Base-by-base conservation (phyloP, 2,113 vertebrate genomes). In the Rhadina sibilatrix region DNA sequence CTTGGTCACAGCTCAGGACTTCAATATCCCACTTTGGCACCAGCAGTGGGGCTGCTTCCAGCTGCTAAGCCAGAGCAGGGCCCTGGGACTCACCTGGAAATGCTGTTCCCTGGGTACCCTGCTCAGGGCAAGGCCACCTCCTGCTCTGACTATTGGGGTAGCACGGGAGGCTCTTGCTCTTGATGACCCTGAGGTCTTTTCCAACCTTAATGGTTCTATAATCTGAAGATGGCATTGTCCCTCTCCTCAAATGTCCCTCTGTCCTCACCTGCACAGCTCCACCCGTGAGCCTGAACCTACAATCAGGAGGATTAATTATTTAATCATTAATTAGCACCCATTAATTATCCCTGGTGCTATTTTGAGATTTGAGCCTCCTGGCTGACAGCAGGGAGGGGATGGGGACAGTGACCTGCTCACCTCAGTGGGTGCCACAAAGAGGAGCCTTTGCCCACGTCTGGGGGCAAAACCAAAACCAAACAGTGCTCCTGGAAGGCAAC, bases 241-340 rank as follows among this genome's bases (percentile, higher is more conserved):
- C 37, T 53, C 42, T 75, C 37, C 71, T 42, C 56, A 9, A 13
- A 30, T 1, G 9, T 25, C 2, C 18, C 31, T 31, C 57, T 30
- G 35, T 35, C 46, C 60, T 19, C 54, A 52, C 12, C 31, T 8
- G 68, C 64, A 40, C 68, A 68, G 68, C 66, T 50, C 44, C 44
- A 46, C 3, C 47, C 0, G 0, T 5, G 11, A 59, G 23, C 17
- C 53, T 37, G 59, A 88, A 59, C 30, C 64, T 21, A 13, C 13
- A 16, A 0, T 1, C 2, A 57, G 31, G 18, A 75, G 28, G 38
- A 30, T 53, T 53, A 53, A 53, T 53, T 53, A 53, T 31, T 53
- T 53, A 53, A 31, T 53, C 6, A 53, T 53, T 53, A 53, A 31
- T 53, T 53, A 53, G 52, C 28, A 53, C n/a, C 78, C 37, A 38